phyloP scores from a whole-genome alignment of 2,113 vertebrate genomes.

The Rallus limicola region DNA sequence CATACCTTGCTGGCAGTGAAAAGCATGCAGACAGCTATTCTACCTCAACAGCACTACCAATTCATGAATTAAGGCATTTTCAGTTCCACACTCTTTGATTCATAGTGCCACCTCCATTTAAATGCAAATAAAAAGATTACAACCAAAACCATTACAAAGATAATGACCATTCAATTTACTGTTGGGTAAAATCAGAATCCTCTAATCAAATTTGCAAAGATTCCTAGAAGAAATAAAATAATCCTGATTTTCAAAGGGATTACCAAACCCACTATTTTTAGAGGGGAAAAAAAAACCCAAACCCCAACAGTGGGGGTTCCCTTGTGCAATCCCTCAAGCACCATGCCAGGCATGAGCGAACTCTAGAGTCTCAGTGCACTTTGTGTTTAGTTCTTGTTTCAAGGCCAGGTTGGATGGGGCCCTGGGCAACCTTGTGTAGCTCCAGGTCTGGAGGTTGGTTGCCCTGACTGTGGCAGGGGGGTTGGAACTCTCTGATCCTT shows the following conservation, averaged over 20 bases:
- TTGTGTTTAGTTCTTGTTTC: background rate
- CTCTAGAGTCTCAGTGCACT: background rate
- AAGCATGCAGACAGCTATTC: background rate
- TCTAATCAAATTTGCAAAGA: background rate
- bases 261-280: background rate
- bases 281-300: too few species aligned
- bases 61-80: background rate
- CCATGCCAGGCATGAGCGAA: background rate
- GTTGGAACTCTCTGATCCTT: too few species aligned
- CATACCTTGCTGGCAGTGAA: background rate
- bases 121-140: background rate
- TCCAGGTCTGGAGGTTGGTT: too few species aligned
- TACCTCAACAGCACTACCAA: background rate
- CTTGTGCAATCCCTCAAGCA: background rate
- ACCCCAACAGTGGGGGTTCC: background rate
- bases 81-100: background rate
- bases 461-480: too few species aligned
- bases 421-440: too few species aligned
- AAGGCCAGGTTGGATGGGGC: too few species aligned
- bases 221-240: background rate
- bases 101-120: too few species aligned
- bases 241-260: accelerated
- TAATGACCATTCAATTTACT: background rate
- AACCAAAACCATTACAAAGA: background rate
- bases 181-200: background rate